Conservation (phyloP, 2,113 vertebrate species). For the Aptenodytes forsteri region DNA sequence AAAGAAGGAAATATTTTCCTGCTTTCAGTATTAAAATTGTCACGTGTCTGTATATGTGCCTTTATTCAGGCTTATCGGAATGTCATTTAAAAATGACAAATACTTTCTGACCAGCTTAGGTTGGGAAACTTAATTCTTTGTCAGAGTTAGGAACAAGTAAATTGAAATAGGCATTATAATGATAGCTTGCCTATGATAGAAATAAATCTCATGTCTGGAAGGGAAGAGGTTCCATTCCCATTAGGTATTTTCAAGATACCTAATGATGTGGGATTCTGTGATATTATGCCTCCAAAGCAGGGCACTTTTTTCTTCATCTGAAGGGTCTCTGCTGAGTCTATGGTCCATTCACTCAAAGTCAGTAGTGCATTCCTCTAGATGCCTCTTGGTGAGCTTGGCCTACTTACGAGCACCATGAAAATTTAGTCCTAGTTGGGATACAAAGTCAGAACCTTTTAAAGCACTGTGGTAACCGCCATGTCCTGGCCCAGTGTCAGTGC, state of each 20-base stretch:
- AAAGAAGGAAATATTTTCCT: background rate
- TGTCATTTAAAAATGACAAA: background rate
- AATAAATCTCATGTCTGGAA: background rate
- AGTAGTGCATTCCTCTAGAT: background rate
- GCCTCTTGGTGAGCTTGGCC: background rate
- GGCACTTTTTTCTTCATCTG: background rate
- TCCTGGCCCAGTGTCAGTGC: background rate
- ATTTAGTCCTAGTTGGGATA: background rate
- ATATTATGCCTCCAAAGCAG: background rate
- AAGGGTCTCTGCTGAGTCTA: background rate
- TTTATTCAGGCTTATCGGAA: background rate
- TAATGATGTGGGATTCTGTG: background rate
- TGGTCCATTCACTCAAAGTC: background rate
- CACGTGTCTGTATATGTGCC: background rate
- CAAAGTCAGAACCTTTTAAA: background rate
- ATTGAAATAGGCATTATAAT: background rate
- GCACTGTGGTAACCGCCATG: background rate
- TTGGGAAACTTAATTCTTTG: background rate
- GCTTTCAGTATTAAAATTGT: background rate
- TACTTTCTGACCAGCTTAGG: background rate
- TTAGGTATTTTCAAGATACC: background rate
- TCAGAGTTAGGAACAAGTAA: background rate
- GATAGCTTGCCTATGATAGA: background rate
- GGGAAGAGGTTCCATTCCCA: background rate
- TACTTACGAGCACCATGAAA: accelerated